phyloP scores from a whole-genome alignment of 2,888 invertebrate species.

The Rhogogaster chlorosoma region DNA sequence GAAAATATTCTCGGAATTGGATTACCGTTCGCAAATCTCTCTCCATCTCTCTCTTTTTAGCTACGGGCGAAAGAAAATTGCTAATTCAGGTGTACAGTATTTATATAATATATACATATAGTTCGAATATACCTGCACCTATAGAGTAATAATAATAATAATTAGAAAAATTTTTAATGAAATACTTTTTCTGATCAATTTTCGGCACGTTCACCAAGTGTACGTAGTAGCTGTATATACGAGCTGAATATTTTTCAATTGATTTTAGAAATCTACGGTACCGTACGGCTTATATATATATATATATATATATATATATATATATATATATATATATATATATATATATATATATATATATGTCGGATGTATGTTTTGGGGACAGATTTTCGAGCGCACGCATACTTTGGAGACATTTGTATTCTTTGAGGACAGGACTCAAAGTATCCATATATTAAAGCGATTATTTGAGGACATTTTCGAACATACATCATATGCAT shows the following conservation, averaged over 20 bases:
- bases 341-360: background rate
- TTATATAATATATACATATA: background rate
- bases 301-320: background rate
- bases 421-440: too few relatives aligned
- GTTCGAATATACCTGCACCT: background rate
- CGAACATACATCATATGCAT: too few relatives aligned
- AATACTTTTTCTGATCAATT: background rate
- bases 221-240: too few relatives aligned
- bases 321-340: too few relatives aligned
- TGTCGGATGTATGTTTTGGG: too few relatives aligned
- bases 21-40: slow-evolving; percentile 32
- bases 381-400: too few relatives aligned
- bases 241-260: background rate
- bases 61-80: background rate
- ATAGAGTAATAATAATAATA: background rate
- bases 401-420: too few relatives aligned
- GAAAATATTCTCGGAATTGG: slow-evolving; percentile 37
- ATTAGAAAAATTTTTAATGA: background rate
- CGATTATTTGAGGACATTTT: too few relatives aligned
- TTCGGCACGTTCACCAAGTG: background rate
- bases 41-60: background rate
- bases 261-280: background rate
- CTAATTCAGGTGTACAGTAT: background rate
- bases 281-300: background rate
- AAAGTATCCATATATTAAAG: too few relatives aligned